A percentile compares a stretch with the other conserved stretches of the same genome.
These are phyloP conservation scores for Gobionotothen gibberifrons DNA, from an alignment of 2,797 vertebrate species.

Conservation along the genomic window DNA sequence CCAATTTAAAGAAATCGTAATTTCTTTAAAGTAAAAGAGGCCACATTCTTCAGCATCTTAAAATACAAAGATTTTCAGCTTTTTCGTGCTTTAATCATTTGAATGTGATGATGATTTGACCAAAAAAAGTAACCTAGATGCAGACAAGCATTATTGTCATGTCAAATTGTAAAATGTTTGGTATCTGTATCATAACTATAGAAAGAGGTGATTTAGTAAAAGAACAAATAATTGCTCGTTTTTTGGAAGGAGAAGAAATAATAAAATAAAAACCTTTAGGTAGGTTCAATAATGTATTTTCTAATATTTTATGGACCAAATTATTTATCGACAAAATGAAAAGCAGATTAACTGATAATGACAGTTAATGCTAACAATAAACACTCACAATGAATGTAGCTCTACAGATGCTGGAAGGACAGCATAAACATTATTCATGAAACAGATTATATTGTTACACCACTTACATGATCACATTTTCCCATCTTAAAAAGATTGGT, in stretches of 20 bases:
- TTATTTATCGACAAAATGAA: no score
- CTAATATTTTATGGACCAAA: no score
- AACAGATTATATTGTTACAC: not conserved
- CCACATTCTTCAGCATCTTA: not conserved
- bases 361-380: no score
- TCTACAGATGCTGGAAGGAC: no score
- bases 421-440: not conserved
- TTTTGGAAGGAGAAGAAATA: no score
- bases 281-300: no score
- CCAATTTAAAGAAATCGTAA: not conserved
- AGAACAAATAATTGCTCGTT: no score
- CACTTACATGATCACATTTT: not conserved
- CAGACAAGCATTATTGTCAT: not conserved
- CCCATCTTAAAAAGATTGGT: not conserved
- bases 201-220: no score
- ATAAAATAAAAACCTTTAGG: no score
- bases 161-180: not conserved
- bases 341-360: no score
- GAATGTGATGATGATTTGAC: not conserved
- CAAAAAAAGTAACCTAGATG: constrained; percentile 2
- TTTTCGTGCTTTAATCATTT: not conserved
- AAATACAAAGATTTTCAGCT: not conserved
- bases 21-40: no score
- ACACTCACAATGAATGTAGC: no score
- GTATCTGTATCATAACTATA: not conserved